Evolutionary conservation across 2,113 vertebrate genomes (phyloP).

Genomic region (Eclectus roratus): DNA sequence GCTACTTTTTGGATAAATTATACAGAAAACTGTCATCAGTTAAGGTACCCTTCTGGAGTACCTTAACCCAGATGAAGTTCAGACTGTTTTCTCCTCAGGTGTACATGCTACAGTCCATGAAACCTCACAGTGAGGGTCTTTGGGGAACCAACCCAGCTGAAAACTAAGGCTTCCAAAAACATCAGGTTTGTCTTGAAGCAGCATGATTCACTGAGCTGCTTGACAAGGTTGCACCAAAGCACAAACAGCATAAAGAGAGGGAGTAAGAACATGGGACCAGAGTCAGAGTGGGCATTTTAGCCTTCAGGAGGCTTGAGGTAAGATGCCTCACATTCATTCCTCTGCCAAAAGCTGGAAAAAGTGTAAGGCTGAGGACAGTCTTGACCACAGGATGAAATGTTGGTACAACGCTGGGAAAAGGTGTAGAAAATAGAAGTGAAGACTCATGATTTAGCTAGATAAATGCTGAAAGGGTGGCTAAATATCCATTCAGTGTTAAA

Average conservation of each 20-base stretch:
- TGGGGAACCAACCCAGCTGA: neutral
- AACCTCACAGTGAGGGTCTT: neutral
- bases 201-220: neutral
- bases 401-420: neutral
- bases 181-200: neutral
- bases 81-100: neutral
- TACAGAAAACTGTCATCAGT: neutral
- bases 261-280: neutral
- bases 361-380: neutral
- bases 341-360: neutral
- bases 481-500: neutral
- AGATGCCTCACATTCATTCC: fast-evolving
- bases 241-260: neutral
- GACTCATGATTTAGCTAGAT: neutral
- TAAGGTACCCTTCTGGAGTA: neutral
- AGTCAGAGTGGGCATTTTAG: neutral
- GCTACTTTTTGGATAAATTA: neutral
- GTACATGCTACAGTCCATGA: neutral
- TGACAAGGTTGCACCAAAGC: neutral
- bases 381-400: neutral
- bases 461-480: neutral
- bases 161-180: neutral
- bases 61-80: neutral
- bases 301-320: neutral
- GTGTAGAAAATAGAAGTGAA: neutral